These are phyloP conservation scores for Platycheirus albimanus DNA, from an alignment of 2,888 invertebrate species.

Conservation along the genomic window DNA sequence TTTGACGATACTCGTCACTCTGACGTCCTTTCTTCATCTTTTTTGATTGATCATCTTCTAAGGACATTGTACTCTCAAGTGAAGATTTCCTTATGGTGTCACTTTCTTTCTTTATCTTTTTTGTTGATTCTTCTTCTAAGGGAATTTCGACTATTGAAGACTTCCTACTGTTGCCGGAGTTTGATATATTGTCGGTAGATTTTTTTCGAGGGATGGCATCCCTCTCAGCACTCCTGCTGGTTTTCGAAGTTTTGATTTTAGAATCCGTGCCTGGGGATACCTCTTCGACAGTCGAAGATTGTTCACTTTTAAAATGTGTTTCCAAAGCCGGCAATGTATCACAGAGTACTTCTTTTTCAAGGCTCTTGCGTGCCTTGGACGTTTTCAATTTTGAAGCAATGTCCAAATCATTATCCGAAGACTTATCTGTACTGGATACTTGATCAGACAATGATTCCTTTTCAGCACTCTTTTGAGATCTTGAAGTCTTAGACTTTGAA, in stretches of 20 bases:
- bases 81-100: neutral
- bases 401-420: neutral
- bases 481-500: neutral
- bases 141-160: constrained; percentile 13
- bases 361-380: neutral
- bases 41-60: constrained; percentile 20
- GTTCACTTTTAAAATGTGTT: constrained; percentile 8
- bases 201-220: neutral
- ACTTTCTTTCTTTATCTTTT: constrained; percentile 33
- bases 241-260: neutral
- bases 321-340: constrained; percentile 4
- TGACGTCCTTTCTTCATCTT: neutral
- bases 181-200: neutral
- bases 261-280: neutral
- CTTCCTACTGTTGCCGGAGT: constrained; percentile 4
- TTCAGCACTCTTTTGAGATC: neutral
- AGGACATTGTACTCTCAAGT: neutral
- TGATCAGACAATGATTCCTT: neutral
- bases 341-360: constrained; percentile 1
- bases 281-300: neutral
- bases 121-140: constrained; percentile 7
- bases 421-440: neutral
- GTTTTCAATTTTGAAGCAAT: neutral
- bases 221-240: constrained; percentile 4
- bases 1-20: neutral